phyloP scores from a whole-genome alignment of 2,888 invertebrate species.

The Xestia ashworthii region DNA sequence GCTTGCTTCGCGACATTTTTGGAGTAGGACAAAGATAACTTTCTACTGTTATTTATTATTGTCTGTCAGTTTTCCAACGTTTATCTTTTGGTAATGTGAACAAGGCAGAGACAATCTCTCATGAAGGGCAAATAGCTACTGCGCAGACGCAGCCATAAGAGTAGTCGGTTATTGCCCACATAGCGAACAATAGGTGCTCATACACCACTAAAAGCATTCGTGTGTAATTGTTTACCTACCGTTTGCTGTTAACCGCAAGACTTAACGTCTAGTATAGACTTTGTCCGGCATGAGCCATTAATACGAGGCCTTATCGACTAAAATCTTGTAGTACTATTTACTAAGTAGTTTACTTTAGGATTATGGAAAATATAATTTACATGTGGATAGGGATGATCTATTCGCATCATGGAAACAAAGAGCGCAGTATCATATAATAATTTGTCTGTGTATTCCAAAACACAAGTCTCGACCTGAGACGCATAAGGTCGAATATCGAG shows the following conservation, averaged over 20 bases:
- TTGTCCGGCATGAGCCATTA: constrained; percentile 59
- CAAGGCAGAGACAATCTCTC: constrained; percentile 68
- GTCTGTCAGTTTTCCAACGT: constrained; percentile 36
- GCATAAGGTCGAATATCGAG: no score
- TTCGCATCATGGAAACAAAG: constrained; percentile 39
- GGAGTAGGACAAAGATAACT: constrained; percentile 67
- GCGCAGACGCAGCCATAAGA: constrained; percentile 68
- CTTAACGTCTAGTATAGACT: constrained; percentile 64
- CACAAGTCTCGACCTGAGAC: no score
- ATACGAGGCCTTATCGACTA: constrained; percentile 44
- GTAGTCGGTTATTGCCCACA: constrained; percentile 71
- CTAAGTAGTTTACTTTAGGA: constrained; percentile 11
- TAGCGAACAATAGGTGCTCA: constrained; percentile 79
- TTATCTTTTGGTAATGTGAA: constrained; percentile 39
- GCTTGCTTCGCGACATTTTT: constrained; percentile 65
- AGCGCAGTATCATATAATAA: constrained; percentile 70
- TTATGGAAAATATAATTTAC: constrained; percentile 1
- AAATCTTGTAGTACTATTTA: constrained; percentile 22
- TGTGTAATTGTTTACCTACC: constrained; percentile 80
- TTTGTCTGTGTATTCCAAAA: constrained; percentile 83
- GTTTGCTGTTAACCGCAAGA: constrained; percentile 73
- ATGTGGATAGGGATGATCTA: constrained; percentile 10
- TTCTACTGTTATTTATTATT: constrained; percentile 66
- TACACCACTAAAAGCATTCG: constrained; percentile 78
- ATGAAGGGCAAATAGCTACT: constrained; percentile 68